Evolutionary conservation across 2,113 vertebrate genomes (phyloP), one percentile per base, ranked within the genome.

Genomic region (Sapayoa aenigma): DNA sequence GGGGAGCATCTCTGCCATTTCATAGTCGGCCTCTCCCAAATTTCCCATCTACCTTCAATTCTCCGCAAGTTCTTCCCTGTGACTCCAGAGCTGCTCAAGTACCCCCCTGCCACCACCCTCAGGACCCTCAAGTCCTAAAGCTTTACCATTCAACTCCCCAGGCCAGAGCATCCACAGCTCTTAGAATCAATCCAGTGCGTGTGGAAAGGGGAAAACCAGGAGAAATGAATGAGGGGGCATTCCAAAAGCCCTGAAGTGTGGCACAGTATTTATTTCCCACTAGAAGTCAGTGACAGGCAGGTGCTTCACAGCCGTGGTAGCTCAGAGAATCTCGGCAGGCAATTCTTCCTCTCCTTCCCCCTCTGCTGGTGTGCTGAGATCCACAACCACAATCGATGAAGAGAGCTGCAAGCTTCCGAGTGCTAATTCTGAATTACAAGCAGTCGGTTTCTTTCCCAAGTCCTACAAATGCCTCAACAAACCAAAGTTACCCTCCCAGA

Each of bases 231-330:
- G 10, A 35, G n/a, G 22, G 28, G 27, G 33, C 5, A 22, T 12
- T 59, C 10, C 18, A 71, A 31, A 28, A 63, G 52, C 13, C 71
- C 62, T 15, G 3, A 7, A 30, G 20, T 21, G 35, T 2, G 19
- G 58, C 58, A 31, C 73, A 4, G 47, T 1, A 17, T 9, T 79
- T 20, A 20, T 59, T 28, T 59, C 37, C 59, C 78, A 33, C 27
- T 10, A 21, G 8, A 77, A 65, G 39, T 8, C 92, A 3, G 3
- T 5, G 39, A 9, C 21, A 53, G 53, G 22, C 35, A 14, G 35
- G 81, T 4, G 9, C 37, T 33, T 24, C 33, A 6, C 8, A 15
- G 11, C 9, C 8, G 0, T 62, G 12, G 5, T 0, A n/a, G 49
- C 33, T 1, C 56, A 9, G 50, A 37, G 50, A 44, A 59, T 13